Base-by-base conservation (phyloP, 2,113 vertebrate species). In the Egretta garzetta region DNA sequence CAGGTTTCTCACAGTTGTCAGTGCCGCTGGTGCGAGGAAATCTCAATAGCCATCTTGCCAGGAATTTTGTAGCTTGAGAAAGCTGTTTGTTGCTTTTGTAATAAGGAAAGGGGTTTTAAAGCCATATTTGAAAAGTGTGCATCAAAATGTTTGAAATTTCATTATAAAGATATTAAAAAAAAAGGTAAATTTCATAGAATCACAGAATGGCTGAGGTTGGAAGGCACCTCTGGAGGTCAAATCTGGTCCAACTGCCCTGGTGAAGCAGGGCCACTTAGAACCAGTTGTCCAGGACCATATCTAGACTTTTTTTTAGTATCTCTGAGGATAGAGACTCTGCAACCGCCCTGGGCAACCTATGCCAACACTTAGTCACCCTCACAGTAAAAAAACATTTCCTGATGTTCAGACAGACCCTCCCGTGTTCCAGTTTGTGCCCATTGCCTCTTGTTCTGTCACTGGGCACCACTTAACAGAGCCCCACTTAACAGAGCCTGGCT, bases 1-100 rank as follows among this genome's bases (percentile, higher is more conserved):
- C 33, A 16, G 41, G 20, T n/a, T 64, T 59, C 81, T 66, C 7
- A 1, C 41, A 14, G 72, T 32, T 28, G 26, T n/a, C 64, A 10
- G 8, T 17, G 33, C 37, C 0, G 1, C n/a, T 75, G 3, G 22
- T n/a, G 32, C 0, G 4, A 79, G 67, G 56, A 70, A 30, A 56
- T 8, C 35, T 28, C 50, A 60, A 50, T 5, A 39, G 47, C 45
- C 1, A 0, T 14, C 26, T 70, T 23, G 10, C 4, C 22, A n/a
- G 41, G 52, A 47, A 41, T 52, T 26, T 23, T 26, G 33, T 19
- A 32, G n/a, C 10, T 23, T 59, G 16, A 18, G 35, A 13, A 83
- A 52, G 10, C 14, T 58, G 10, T 23, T 80, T 41, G 14, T 41
- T 63, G 32, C 14, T 16, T 71, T 30, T n/a, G 19, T 43, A 26